Percentiles rank a stretch among this genome's conserved stretches.
These are phyloP conservation scores for Sycophila texana DNA, from an alignment of 2,888 invertebrate genomes.

Conservation along the genomic window DNA sequence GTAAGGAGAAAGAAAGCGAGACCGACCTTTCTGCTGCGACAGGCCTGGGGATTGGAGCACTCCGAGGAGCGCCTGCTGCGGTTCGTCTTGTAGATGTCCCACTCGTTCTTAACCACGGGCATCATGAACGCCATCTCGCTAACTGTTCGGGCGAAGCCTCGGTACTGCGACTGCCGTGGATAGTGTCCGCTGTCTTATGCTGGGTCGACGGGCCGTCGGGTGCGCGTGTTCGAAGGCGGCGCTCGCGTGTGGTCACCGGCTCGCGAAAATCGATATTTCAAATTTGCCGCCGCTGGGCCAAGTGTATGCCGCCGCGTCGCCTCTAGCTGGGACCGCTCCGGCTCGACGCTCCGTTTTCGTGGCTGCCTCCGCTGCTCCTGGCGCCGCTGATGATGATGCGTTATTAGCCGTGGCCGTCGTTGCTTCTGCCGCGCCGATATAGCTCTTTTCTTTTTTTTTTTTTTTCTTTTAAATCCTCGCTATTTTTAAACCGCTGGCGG, in stretches of 20 bases:
- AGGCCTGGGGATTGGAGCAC: conserved; percentile 80
- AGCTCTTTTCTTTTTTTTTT: neutral
- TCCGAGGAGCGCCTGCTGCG: conserved; percentile 87
- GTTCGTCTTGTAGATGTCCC: conserved; percentile 92
- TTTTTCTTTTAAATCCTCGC: neutral
- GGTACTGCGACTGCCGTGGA: neutral
- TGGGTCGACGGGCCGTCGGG: neutral
- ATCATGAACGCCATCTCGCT: conserved; percentile 94
- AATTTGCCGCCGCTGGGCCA: conserved; percentile 22
- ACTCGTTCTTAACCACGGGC: conserved; percentile 95
- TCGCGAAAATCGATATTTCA: conserved; percentile 8
- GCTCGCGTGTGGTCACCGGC: conserved; percentile 53
- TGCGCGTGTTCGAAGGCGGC: neutral
- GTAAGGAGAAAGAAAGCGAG: too few species aligned
- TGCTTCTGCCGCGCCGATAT: conserved; percentile 12
- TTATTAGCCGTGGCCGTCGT: conserved; percentile 52
- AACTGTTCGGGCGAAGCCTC: neutral
- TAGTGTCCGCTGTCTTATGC: neutral
- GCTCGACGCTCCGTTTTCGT: conserved; percentile 49
- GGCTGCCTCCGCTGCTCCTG: conserved; percentile 44
- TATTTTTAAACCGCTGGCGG: conserved; percentile 35
- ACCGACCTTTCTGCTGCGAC: conserved; percentile 81
- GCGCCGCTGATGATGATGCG: conserved; percentile 33
- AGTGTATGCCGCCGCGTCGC: neutral
- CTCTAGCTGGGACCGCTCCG: conserved; percentile 25